A percentile compares a stretch with the other conserved stretches of the same genome.
These are phyloP conservation scores for Geopemphigus sp. DNA, from an alignment of 1,140 invertebrate species.

Conservation along the genomic window DNA sequence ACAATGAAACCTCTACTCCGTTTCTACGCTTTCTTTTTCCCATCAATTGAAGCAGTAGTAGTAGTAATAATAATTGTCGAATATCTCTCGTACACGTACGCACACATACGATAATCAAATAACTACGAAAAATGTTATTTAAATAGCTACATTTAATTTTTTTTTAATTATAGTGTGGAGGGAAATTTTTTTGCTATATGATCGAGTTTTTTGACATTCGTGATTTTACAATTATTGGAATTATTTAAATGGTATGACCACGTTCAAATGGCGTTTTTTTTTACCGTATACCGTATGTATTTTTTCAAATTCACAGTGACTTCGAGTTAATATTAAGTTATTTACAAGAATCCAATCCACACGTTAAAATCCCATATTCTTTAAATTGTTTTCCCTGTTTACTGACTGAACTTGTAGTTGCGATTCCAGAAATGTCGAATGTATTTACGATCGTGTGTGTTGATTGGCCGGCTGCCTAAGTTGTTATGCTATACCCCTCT, in stretches of 20 bases:
- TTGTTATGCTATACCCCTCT: no score
- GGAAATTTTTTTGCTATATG: neutral
- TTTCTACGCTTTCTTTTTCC: conserved; percentile 47
- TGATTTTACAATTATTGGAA: neutral
- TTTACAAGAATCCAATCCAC: no score
- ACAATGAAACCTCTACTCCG: conserved; percentile 43
- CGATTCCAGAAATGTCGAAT: no score
- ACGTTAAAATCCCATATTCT: no score
- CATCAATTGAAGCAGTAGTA: conserved; percentile 5
- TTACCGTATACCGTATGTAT: no score
- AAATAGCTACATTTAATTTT: neutral
- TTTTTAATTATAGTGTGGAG: neutral
- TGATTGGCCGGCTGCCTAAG: no score
- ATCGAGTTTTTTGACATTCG: neutral
- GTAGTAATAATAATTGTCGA: neutral
- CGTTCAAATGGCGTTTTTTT: no score
- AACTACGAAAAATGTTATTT: conserved; percentile 26
- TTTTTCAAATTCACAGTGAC: no score
- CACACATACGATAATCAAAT: conserved; percentile 3
- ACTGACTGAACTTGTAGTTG: no score
- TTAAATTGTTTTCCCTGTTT: no score
- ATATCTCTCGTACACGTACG: neutral
- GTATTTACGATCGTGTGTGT: no score
- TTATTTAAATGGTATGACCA: neutral
- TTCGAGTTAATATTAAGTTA: no score